These are phyloP conservation scores for Paedocypris micromegethes DNA, from an alignment of 2,797 vertebrate species.

Conservation along the genomic window DNA sequence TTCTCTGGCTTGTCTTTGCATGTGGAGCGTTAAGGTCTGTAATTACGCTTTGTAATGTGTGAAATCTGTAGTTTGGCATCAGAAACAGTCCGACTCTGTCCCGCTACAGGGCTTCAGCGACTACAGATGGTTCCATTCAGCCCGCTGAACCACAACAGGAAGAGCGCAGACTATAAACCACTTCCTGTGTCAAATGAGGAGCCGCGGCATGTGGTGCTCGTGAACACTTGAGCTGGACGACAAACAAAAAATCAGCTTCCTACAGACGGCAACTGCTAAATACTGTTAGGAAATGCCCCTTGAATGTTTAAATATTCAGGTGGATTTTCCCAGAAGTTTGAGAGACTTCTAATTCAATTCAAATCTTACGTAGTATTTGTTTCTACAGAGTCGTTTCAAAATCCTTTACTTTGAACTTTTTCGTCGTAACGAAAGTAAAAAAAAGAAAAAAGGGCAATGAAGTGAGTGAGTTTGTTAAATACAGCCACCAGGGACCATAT, in stretches of 20 bases:
- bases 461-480: no score
- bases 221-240: slow-evolving; percentile 21
- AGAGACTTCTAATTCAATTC: no score
- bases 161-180: slow-evolving; percentile 58
- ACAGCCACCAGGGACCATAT: no score
- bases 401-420: no score
- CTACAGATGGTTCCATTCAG: slow-evolving; percentile 50
- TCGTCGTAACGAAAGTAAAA: no score
- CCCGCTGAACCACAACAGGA: slow-evolving; percentile 60
- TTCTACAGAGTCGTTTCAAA: no score
- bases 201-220: slow-evolving; percentile 45
- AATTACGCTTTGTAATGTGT: slow-evolving; percentile 19
- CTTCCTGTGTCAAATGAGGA: slow-evolving; percentile 59
- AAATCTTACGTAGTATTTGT: no score
- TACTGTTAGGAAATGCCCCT: slow-evolving; percentile 8
- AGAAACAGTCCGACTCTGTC: slow-evolving; percentile 8
- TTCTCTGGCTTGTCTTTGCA: not conserved
- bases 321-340: no score
- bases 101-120: slow-evolving; percentile 25
- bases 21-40: slow-evolving; percentile 9
- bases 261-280: slow-evolving; percentile 36
- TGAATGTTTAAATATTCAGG: no score
- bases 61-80: slow-evolving; percentile 4
- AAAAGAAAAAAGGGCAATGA: no score
- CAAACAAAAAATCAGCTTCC: no score